Percentiles rank a stretch among this genome's conserved stretches.
These are phyloP conservation scores for Fratercula arctica DNA, from an alignment of 2,797 vertebrate species.

Conservation along the genomic window DNA sequence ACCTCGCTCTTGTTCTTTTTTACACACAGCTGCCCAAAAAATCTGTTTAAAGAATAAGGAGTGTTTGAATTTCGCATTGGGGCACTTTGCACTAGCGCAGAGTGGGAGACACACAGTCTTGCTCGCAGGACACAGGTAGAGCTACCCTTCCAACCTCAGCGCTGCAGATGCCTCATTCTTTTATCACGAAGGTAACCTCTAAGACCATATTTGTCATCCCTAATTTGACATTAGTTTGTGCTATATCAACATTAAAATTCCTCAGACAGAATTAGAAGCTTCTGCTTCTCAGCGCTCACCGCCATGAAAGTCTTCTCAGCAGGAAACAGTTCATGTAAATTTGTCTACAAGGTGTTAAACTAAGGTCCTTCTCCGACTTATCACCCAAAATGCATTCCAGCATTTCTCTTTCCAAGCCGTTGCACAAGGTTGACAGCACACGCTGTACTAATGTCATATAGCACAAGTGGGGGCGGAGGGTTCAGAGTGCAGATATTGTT, in stretches of 20 bases:
- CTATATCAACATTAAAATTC: neutral
- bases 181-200: neutral
- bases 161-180: neutral
- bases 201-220: neutral
- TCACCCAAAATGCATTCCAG: neutral
- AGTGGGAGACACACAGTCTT: neutral
- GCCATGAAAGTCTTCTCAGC: neutral
- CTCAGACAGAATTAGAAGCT: neutral
- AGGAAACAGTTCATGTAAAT: neutral
- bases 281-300: neutral
- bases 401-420: neutral
- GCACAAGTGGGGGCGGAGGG: neutral
- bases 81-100: neutral
- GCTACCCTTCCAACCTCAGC: neutral
- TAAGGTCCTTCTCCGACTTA: neutral
- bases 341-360: neutral
- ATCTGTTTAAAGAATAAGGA: neutral
- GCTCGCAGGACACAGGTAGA: neutral
- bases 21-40: neutral
- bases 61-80: neutral
- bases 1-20: fast-evolving
- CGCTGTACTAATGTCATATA: neutral
- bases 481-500: neutral
- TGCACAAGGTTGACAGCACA: neutral
- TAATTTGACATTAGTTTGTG: neutral